Evolutionary conservation across 2,797 vertebrate genomes (phyloP).

Genomic region (Meriones psammophilus): DNA sequence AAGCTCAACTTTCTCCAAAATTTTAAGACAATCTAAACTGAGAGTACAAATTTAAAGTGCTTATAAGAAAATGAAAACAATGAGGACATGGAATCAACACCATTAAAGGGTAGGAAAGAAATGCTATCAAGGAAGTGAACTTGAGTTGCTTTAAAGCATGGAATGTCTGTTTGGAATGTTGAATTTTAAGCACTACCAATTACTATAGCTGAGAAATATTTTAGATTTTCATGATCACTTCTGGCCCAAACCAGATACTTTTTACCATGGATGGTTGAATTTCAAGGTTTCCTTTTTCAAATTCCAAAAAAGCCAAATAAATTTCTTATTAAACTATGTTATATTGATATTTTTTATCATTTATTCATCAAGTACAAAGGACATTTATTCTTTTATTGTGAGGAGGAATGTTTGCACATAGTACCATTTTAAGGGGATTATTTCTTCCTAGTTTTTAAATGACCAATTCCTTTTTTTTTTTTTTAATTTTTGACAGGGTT

Average conservation of each 20-base stretch:
- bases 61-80: neutral
- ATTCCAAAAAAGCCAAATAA: neutral
- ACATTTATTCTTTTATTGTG: neutral
- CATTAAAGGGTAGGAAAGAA: neutral
- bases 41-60: neutral
- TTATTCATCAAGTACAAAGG: neutral
- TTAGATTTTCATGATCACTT: neutral
- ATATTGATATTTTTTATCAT: neutral
- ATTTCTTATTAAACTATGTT: neutral
- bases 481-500: too few relatives aligned
- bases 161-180: neutral
- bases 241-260: neutral
- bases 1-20: constrained; percentile 15
- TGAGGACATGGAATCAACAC: neutral
- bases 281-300: neutral
- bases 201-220: neutral
- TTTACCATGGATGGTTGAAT: neutral
- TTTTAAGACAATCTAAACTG: neutral
- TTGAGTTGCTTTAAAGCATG: neutral
- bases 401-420: neutral
- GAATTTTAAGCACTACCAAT: neutral
- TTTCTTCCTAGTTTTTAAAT: neutral
- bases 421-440: neutral
- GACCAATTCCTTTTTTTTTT: neutral
- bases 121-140: neutral